A percentile compares a stretch with the other conserved stretches of the same genome.
These are phyloP conservation scores for Amphiprion percula DNA, from an alignment of 2,113 vertebrate genomes.

Conservation along the genomic window DNA sequence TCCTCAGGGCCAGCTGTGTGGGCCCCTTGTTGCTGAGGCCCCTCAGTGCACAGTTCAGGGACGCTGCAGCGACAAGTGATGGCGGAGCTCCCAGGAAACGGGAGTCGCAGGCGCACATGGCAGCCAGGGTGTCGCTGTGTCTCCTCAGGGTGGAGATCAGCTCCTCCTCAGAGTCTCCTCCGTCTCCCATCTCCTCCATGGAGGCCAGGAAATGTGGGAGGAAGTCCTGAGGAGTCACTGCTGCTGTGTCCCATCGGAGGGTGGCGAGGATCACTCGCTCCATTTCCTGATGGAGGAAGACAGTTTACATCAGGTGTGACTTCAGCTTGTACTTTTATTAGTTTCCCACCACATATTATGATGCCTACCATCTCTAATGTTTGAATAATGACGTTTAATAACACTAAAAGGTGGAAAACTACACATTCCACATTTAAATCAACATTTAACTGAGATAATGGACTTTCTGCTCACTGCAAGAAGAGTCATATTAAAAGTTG, in stretches of 20 bases:
- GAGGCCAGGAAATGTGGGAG: slow-evolving; percentile 83
- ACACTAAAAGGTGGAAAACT: too few species aligned
- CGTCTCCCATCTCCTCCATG: slow-evolving; percentile 50
- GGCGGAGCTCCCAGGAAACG: slow-evolving; percentile 83
- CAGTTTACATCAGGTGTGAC: too few species aligned
- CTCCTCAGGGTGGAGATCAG: slow-evolving; percentile 76
- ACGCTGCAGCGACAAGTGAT: slow-evolving; percentile 84
- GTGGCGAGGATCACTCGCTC: slow-evolving; percentile 84
- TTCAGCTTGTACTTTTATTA: too few species aligned
- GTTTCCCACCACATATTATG: too few species aligned
- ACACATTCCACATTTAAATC: too few species aligned
- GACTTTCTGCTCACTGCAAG: too few species aligned
- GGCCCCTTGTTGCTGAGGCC: slow-evolving; percentile 74
- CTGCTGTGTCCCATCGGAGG: slow-evolving; percentile 86
- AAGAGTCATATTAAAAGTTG: too few species aligned
- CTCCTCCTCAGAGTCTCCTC: slow-evolving; percentile 30
- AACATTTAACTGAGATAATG: too few species aligned
- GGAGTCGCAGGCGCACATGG: slow-evolving; percentile 85
- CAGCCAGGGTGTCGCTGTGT: slow-evolving; percentile 85
- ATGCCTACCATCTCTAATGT: too few species aligned
- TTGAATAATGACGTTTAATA: too few species aligned
- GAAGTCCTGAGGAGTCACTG: slow-evolving; percentile 87
- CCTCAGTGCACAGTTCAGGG: slow-evolving; percentile 81
- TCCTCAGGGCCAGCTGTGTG: slow-evolving; percentile 51
- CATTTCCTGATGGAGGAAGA: slow-evolving; percentile 79